These are phyloP conservation scores for Eristalis intricaria DNA, from an alignment of 2,888 invertebrate genomes.

Conservation along the genomic window DNA sequence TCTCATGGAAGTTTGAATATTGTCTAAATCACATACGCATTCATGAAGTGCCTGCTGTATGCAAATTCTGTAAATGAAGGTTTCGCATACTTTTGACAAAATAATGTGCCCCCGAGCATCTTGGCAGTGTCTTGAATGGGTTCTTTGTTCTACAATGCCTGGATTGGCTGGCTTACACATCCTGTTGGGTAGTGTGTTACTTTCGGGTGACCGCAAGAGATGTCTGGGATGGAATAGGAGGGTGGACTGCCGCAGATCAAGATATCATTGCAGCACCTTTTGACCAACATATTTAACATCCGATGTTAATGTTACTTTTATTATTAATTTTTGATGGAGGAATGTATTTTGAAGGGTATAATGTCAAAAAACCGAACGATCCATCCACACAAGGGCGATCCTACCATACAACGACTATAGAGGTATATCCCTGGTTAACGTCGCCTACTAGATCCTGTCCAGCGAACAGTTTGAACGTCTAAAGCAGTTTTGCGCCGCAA, in stretches of 20 bases:
- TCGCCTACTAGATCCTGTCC: no score
- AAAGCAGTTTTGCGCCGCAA: no score
- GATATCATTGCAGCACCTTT: not conserved
- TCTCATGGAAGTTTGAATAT: conserved; percentile 24
- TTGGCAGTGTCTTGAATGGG: not conserved
- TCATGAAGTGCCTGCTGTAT: not conserved
- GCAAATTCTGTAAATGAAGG: conserved; percentile 7
- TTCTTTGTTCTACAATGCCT: not conserved
- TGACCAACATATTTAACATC: not conserved
- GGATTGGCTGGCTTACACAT: not conserved
- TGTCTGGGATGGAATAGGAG: not conserved
- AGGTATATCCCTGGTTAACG: no score
- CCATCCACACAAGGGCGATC: no score
- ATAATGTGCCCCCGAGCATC: not conserved
- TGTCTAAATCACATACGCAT: conserved; percentile 24
- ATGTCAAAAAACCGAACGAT: no score
- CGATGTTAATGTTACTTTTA: no score
- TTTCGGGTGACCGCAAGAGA: not conserved
- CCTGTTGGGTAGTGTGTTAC: not conserved
- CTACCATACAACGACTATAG: no score
- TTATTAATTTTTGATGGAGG: no score
- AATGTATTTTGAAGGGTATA: no score
- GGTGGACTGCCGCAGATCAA: not conserved
- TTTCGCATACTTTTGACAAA: conserved; percentile 24
- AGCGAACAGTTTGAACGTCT: no score